Evolutionary conservation across 2,888 invertebrate genomes (phyloP), one percentile per base, ranked within the genome.

Genomic region (Lasius fuliginosus): DNA sequence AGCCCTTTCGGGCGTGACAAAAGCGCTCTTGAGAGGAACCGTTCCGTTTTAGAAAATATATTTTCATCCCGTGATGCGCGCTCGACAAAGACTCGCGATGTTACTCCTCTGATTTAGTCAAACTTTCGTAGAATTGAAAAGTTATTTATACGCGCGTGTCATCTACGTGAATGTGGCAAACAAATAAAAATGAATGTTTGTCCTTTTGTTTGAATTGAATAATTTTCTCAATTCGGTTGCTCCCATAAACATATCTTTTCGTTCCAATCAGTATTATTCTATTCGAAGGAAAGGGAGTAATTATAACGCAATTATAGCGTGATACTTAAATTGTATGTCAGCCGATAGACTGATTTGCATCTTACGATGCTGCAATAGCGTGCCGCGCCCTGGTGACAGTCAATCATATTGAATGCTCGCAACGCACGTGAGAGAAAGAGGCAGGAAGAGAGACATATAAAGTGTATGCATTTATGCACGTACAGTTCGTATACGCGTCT

Each of bases 21-120:
- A 81, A 81, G 83, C 68, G 60, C 82, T 83, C 83, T 53, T 49
- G 83, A 53, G 67, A 82, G 67, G 83, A 81, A 68, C 67, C 67
- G 65, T 83, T 79, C 58, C 77, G 82, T 67, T 60, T 83, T 82
- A 49, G 81, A 81, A 67, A 81, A 67, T 81, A 75, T 64, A 82
- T 75, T 74, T 82, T 75, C 76, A 82, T 65, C 82, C 36, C 15
- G 62, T n/a, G 8, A 49, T n/a, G 58, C 56, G 30, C 69, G 42
- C 71, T 49, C 53, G 40, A 64, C 76, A 36, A 65, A 49, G 58
- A 49, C 12, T 69, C 77, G 56, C 23, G 42, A 69, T 9, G 23
- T 60, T 46, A 23, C 42, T 23, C 42, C 33, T 15, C 40, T 23
- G 33, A 42, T 23, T 42, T 42, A 30, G 56, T 46, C n/a, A 23